phyloP scores from a whole-genome alignment of 2,888 invertebrate genomes.

The Cataglyphis albicans region DNA sequence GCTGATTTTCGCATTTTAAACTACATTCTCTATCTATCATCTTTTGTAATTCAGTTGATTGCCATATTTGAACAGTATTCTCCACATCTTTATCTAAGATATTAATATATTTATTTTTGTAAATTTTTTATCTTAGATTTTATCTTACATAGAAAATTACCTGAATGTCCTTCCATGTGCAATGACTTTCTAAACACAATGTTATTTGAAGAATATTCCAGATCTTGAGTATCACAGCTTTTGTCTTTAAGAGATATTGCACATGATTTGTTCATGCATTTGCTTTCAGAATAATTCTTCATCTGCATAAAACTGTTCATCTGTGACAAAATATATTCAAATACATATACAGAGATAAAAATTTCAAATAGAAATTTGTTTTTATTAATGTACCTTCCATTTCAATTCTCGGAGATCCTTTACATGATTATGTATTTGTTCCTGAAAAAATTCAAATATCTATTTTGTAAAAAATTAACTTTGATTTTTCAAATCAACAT shows the following conservation, averaged over 20 bases:
- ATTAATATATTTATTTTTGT: conserved; percentile 74
- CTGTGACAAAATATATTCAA: conserved; percentile 65
- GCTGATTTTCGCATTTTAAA: conserved; percentile 67
- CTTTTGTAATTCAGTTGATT: conserved; percentile 60
- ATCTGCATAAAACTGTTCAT: conserved; percentile 68
- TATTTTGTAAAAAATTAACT: neutral
- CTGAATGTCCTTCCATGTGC: neutral
- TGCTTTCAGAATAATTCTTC: conserved; percentile 73
- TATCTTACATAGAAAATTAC: conserved; percentile 8
- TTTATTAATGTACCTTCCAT: conserved; percentile 72
- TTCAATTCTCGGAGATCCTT: conserved; percentile 70
- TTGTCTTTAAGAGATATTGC: conserved; percentile 18
- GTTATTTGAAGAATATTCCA: neutral
- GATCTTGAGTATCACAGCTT: conserved; percentile 29
- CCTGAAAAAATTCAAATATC: conserved; percentile 62
- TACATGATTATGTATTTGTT: conserved; percentile 58
- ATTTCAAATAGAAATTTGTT: neutral
- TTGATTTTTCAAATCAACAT: neutral
- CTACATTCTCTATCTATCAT: conserved; percentile 51
- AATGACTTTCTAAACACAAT: neutral
- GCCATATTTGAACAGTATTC: conserved; percentile 48
- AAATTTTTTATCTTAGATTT: conserved; percentile 76
- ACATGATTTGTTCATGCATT: conserved; percentile 61
- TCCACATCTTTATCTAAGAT: conserved; percentile 75
- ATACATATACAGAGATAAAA: neutral